phyloP scores from a whole-genome alignment of 2,888 invertebrate genomes.

The Drosophila infuscata region DNA sequence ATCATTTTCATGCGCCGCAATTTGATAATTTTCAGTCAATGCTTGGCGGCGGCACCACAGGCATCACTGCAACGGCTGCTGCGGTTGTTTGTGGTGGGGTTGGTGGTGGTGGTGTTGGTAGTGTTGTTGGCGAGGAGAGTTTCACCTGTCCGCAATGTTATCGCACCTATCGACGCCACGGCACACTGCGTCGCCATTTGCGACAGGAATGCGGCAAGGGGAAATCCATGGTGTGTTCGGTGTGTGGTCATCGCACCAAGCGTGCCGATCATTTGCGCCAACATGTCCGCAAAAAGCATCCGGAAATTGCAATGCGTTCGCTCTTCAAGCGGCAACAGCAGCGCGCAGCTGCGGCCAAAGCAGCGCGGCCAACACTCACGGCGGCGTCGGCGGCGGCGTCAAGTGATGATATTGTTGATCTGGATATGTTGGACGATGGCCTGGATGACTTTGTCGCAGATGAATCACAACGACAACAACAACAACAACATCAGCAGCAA shows the following conservation, averaged over 20 bases:
- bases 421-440: conserved; percentile 65
- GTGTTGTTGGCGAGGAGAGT: conserved; percentile 76
- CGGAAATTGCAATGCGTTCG: conserved; percentile 84
- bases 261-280: conserved; percentile 86
- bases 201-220: conserved; percentile 87
- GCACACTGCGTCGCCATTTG: conserved; percentile 86
- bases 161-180: conserved; percentile 86
- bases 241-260: conserved; percentile 86
- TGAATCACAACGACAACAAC: conserved; percentile 42
- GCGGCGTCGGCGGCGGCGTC: neutral
- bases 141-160: conserved; percentile 85
- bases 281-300: conserved; percentile 86
- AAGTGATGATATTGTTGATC: conserved; percentile 62
- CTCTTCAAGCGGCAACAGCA: conserved; percentile 80
- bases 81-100: conserved; percentile 30
- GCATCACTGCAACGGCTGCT: conserved; percentile 20
- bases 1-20: conserved; percentile 67
- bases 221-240: conserved; percentile 86
- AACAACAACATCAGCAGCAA: conserved; percentile 36
- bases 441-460: conserved; percentile 49
- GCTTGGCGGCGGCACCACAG: conserved; percentile 23
- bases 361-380: conserved; percentile 36
- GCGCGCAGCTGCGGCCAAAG: conserved; percentile 67
- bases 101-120: conserved; percentile 32
- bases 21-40: conserved; percentile 69